Conservation (phyloP, 2,113 vertebrate genomes). For the Embiotoca jacksoni region DNA sequence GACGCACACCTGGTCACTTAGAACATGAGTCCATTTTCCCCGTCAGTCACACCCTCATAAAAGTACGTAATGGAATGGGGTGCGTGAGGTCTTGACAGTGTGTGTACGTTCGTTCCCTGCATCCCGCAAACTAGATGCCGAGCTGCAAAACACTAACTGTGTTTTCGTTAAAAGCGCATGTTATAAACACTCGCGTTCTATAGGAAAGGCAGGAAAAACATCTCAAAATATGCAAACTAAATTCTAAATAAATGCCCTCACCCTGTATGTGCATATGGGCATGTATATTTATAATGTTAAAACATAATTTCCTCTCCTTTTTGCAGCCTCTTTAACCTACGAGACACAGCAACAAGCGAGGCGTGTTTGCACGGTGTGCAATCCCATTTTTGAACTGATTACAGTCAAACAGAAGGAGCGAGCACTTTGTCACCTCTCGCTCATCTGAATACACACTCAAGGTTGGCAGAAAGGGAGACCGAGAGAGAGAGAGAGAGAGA, state of each 20-base stretch:
- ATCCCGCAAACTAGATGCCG: slow-evolving; percentile 35
- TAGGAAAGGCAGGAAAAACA: slow-evolving; percentile 35
- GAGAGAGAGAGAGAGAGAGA: slow-evolving; percentile 17
- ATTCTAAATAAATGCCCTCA: slow-evolving; percentile 29
- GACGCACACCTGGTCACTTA: too few relatives aligned
- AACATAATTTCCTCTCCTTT: slow-evolving; percentile 81
- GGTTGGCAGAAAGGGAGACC: slow-evolving; percentile 78
- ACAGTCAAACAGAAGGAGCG: slow-evolving; percentile 87
- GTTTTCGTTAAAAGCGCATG: slow-evolving; percentile 43
- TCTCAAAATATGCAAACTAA: slow-evolving; percentile 52
- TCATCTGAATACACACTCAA: slow-evolving; percentile 97
- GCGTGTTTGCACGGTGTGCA: slow-evolving; percentile 91
- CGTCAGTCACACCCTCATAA: too few relatives aligned
- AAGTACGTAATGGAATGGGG: too few relatives aligned
- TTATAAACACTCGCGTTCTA: slow-evolving; percentile 51
- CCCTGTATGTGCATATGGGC: slow-evolving; percentile 17
- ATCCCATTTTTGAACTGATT: slow-evolving; percentile 92
- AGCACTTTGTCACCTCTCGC: slow-evolving; percentile 91
- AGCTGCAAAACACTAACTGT: slow-evolving; percentile 47
- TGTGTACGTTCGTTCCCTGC: not conserved
- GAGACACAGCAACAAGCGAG: slow-evolving; percentile 87
- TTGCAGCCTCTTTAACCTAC: slow-evolving; percentile 31
- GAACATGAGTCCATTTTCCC: too few relatives aligned
- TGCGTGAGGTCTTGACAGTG: not conserved
- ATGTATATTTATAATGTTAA: slow-evolving; percentile 76